Evolutionary conservation across 2,797 vertebrate species (phyloP).

Genomic region (Peromyscus melanophrys): DNA sequence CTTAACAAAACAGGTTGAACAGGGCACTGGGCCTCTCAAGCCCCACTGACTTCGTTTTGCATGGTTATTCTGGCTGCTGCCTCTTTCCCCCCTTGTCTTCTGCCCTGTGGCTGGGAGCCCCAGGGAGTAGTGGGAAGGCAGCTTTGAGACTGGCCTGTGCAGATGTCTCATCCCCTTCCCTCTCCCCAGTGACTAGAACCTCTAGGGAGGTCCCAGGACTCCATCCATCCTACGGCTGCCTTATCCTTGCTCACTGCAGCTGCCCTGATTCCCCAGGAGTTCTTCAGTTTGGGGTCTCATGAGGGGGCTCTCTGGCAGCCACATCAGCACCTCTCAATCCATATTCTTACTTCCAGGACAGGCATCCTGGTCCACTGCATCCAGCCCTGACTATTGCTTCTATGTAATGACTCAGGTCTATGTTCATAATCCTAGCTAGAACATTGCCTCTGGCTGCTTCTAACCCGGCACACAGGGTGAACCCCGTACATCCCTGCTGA

Average conservation of each 20-base stretch:
- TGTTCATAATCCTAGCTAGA: not conserved
- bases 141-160: rapidly evolving
- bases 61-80: rapidly evolving
- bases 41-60: not conserved
- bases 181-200: not conserved
- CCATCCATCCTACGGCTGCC: not conserved
- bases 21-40: not conserved
- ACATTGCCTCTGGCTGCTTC: not conserved
- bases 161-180: not conserved
- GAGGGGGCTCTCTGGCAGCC: too few relatives aligned
- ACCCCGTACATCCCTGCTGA: not conserved
- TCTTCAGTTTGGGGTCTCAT: not conserved
- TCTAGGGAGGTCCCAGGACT: not conserved
- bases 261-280: too few relatives aligned
- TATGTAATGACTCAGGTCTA: not conserved
- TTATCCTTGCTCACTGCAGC: not conserved
- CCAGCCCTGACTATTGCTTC: not conserved
- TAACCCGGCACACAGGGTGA: not conserved
- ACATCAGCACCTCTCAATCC: not conserved
- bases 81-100: not conserved
- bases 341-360: not conserved
- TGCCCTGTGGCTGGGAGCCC: not conserved
- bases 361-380: rapidly evolving
- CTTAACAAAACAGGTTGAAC: not conserved
- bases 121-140: too few relatives aligned